Evolutionary conservation across 2,888 invertebrate species (phyloP), one percentile per base, ranked within the genome.

Genomic region (Vanessa cardui): DNA sequence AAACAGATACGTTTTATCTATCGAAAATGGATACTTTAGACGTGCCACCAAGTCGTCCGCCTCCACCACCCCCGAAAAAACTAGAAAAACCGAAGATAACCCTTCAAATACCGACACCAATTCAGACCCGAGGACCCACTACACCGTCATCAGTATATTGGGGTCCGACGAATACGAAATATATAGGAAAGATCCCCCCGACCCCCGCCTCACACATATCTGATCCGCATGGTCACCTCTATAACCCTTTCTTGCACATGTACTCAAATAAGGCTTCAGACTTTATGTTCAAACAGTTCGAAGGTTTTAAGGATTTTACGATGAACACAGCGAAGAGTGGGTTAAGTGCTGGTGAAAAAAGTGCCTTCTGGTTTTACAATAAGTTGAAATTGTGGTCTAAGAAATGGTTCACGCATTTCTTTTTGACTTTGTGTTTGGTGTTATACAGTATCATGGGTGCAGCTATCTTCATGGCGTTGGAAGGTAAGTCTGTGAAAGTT

Each of bases 401-500:
- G 79, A 95, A 94, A 80, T 98, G 98, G 97, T 97, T 98, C 83
- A 98, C 98, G 49, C 98, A 98, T 87, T 95, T 97, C 71, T 97
- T 97, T 85, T 93, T 98, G 78, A 94, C 96, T 77, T 83, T 96
- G 76, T 95, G 98, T 76, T 94, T 98, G 70, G 89, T 95, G 64
- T 85, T 95, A 64, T 98, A 98, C 85, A 97, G 96, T 78, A 90
- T 96, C 69, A 94, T 96, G 44, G 98, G 98, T 39, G 98, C 97
- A 1, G 88, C 95, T 58, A 88, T 97, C 45, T 98, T 98, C 85
- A 94, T 95, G 78, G 93, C 95, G 63, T 91, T 98, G 56, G 98
- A 98, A 93, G 96, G 97, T 96, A 81, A 94, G 91, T 85, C 7
- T 31, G 7, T 1, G 47, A 47, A 18, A 47, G 26, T 26, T 26